Percentiles rank a stretch among this genome's conserved stretches.
Evolutionary conservation across 2,888 invertebrate species (phyloP).

Genomic region (Spisula subtruncata): DNA sequence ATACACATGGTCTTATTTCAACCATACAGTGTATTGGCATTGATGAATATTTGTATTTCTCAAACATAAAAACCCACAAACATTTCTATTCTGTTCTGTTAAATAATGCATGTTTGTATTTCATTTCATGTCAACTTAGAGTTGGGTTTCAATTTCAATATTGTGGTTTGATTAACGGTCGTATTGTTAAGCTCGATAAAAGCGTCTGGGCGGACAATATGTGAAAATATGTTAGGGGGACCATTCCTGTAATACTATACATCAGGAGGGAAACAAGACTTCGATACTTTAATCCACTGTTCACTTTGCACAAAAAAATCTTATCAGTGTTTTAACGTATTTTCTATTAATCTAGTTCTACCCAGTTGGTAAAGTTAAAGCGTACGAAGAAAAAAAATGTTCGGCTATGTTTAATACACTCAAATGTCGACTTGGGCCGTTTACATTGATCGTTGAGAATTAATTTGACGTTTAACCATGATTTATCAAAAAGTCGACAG

Average conservation of each 20-base stretch:
- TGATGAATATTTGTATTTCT: background rate
- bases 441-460: background rate
- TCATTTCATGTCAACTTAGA: background rate
- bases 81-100: background rate
- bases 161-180: background rate
- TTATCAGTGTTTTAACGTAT: background rate
- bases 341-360: no score
- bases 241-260: background rate
- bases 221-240: background rate
- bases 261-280: background rate
- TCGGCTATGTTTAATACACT: background rate
- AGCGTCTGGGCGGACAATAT: background rate
- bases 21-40: no score
- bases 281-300: background rate
- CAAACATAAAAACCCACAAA: background rate
- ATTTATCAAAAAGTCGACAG: slow-evolving; percentile 21
- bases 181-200: background rate
- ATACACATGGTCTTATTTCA: no score
- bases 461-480: background rate
- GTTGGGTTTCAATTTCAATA: background rate
- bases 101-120: slow-evolving; percentile 1
- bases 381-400: background rate
- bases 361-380: background rate
- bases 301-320: no score
- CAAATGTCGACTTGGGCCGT: background rate